Base-by-base conservation (phyloP, 2,888 invertebrate genomes). In the Stramonita haemastoma region DNA sequence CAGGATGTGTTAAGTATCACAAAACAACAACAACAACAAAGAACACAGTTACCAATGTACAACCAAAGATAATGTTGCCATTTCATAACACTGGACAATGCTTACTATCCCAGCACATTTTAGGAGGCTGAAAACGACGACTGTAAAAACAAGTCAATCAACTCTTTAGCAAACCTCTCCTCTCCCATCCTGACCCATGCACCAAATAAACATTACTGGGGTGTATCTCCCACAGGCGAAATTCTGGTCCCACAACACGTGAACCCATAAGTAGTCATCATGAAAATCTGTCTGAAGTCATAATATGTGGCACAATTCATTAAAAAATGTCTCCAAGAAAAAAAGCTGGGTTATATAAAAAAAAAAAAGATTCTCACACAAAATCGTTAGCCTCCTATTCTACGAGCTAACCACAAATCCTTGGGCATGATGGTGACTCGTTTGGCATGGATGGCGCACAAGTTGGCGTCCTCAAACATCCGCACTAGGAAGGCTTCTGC, bases 381-480 rank as follows among this genome's bases (percentile, higher is more conserved):
- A 89, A 87, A n/a, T 79, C 85, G 29, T 91, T n/a, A 93, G n/a
- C 94, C 94, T 22, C 93, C 91, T 87, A 94, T 91, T 66, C 93
- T 79, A 22, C 92, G 86, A 0, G 94, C 94, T 79, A 94, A 85
- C 92, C 93, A 93, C 26, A 94, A 90, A 90, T 94, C 94, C 89
- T 92, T 94, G 0, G 93, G 92, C 91, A 92, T 93, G 22, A 94
- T 90, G 8, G 94, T 94, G 29, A 94, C 94, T 46, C 94, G 91
- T 87, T 93, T 94, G 22, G 93, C 94, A 81, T 94, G 94, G 56
- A 93, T 92, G 73, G 93, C 93, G 90, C 94, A 94, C 87, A 94
- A 85, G 88, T 93, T 92, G 36, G 92, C 89, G 84, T 94, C 94
- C 90, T 94, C 94, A 91, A 94, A 94, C 85, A 94, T 90, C 86